A percentile compares a stretch with the other conserved stretches of the same genome.
Conservation (phyloP, 2,888 invertebrate genomes). For the Scrobipalpa atriplicella region DNA sequence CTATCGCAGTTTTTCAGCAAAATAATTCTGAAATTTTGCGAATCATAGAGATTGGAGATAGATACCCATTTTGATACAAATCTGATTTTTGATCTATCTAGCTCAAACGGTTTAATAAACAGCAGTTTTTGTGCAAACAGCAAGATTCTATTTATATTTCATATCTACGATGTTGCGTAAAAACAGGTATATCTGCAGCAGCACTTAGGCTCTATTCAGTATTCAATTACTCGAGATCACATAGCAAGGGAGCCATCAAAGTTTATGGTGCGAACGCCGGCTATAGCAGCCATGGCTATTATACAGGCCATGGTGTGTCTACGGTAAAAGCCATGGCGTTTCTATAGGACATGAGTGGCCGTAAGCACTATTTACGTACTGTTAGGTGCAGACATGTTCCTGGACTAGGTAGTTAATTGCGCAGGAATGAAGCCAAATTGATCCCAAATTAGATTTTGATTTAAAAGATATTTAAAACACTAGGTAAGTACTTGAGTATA, state of each 20-base stretch:
- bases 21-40: no score
- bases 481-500: no score
- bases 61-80: no score
- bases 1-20: no score
- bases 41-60: no score
- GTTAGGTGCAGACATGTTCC: not conserved
- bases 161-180: not conserved
- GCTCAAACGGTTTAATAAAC: no score
- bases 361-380: not conserved
- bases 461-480: no score
- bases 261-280: constrained; percentile 36
- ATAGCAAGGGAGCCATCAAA: constrained; percentile 45
- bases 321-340: not conserved
- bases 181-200: not conserved
- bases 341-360: not conserved
- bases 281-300: not conserved
- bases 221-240: constrained; percentile 48
- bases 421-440: not conserved
- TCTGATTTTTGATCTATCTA: no score
- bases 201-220: not conserved
- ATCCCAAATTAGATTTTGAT: no score
- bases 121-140: no score
- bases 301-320: not conserved
- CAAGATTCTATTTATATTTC: no score
- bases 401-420: constrained; percentile 1